Base-by-base conservation (phyloP, 2,888 invertebrate genomes). In the Reticulitermes lucifugus region DNA sequence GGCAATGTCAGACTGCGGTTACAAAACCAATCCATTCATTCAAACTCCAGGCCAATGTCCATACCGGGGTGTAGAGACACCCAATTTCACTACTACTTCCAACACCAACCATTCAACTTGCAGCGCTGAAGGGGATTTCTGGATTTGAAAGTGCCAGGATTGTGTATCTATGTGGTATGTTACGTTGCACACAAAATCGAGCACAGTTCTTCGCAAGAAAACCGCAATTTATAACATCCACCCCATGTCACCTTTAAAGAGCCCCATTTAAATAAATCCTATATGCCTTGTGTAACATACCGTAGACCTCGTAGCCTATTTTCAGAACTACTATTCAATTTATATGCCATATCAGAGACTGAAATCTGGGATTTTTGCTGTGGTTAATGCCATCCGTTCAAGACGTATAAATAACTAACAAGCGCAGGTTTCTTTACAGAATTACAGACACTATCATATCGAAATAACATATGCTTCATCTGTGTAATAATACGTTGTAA, bases 1-100 rank as follows among this genome's bases (percentile, higher is more conserved):
- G 77, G 41, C 60, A 65, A 70, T n/a, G 81, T 70, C 81, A 81
- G 65, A 70, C 46, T 65, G 81, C 21, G 81, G 81, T 46, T 81
- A 65, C 41, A 41, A 60, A 81, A 65, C n/a, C 81, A 70, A 81
- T 81, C 81, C 41, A 70, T 81, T 81, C 81, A 81, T 81, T 46
- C 65, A 43, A 60, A 73, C 77, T 46, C 46, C 46, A 77, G 46
- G 46, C 77, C 77, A 4, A 12, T 73, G 29, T 73, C 73, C 73
- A 73, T 41, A 73, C 75, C 1, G 77, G 9, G 46, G 5, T 46
- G 22, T 22, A n/a, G 46, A n/a, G 77, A 46, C 22, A 46, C 43
- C 0, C 77, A 46, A 22, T 46, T 46, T n/a, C n/a, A n/a, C 43
- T 21, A 35, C 77, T 46, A n/a, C 65, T 22, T 35, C 75, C 75